Base-by-base conservation (phyloP, 2,797 vertebrate genomes). In the Setipinna tenuifilis region DNA sequence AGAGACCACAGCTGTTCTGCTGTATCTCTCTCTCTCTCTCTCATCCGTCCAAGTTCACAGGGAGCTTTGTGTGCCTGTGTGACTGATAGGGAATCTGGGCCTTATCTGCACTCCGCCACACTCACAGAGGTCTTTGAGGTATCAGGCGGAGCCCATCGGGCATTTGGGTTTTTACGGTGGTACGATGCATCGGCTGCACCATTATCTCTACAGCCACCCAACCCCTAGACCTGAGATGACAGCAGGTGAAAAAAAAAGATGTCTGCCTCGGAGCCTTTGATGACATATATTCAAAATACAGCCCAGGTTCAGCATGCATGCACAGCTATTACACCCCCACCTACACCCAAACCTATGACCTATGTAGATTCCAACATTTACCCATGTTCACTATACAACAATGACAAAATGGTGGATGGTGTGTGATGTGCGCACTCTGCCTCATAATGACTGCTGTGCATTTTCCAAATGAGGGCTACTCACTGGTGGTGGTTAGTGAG, bases 21-120 rank as follows among this genome's bases (percentile, higher is more conserved):
- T 87, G 85, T 87, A 85, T 86, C 83, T 90, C 88, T 90, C 90
- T 83, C 86, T 90, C 81, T 54, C 50, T 54, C 14, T 54, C 85
- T 90, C 81, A 71, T 35, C 25, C 65, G 88, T 88, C 83, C 87
- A 84, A 83, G 78, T 87, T 93, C 90, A 94, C 88, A 94, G 85
- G 84, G 89, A 85, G 90, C 90, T 94, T 94, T 95, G 92, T 94
- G 92, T 94, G 87, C 91, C 92, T 88, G 85, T 88, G 88, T 89
- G 85, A 87, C 61, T 91, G 90, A 93, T 92, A 90, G 86, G 88
- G 88, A 90, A 91, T 90, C 46, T 82, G 59, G 86, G 2, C 83
- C 90, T 94, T 94, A 93, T 95, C 93, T 86, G 81, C 2, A 82
- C 91, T 85, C 87, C 88, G 90, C 90, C 90, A 90, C 90, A 92